These are phyloP conservation scores for Notoglanidium macrostoma DNA, from an alignment of 2,797 vertebrate genomes.

Conservation along the genomic window DNA sequence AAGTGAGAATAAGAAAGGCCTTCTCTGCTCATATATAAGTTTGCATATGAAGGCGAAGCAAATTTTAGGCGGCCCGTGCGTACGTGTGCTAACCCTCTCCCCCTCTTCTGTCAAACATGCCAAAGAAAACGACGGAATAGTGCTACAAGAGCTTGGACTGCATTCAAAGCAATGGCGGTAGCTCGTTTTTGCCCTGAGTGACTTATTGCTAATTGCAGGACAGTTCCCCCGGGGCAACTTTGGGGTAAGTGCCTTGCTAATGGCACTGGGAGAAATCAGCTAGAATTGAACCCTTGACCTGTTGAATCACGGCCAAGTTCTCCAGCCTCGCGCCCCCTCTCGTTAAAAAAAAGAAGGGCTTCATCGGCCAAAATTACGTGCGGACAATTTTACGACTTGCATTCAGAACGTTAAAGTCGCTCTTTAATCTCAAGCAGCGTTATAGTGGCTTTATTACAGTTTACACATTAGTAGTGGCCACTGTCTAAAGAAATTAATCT, in stretches of 20 bases:
- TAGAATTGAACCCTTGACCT: conserved; percentile 33
- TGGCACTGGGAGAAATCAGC: conserved; percentile 23
- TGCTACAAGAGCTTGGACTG: not conserved
- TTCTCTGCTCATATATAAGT: conserved; percentile 38
- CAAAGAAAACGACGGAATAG: conserved; percentile 2
- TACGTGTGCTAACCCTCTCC: not conserved
- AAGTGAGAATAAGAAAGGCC: conserved; percentile 39
- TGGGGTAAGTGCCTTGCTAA: conserved; percentile 34
- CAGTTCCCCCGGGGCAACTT: conserved; percentile 22
- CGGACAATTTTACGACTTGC: not conserved
- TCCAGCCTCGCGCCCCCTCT: not conserved
- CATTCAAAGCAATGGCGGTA: not conserved
- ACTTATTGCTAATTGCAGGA: conserved; percentile 2
- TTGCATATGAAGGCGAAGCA: not conserved
- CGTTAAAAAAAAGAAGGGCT: conserved; percentile 17
- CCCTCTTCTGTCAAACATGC: not conserved
- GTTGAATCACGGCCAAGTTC: conserved; percentile 18
- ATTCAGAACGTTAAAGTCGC: not conserved
- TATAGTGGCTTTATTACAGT: not conserved
- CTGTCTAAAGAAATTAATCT: not conserved
- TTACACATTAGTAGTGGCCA: too few relatives aligned
- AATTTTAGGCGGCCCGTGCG: not conserved
- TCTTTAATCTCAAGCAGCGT: not conserved
- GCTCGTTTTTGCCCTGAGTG: conserved; percentile 7
- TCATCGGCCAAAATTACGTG: not conserved